Evolutionary conservation across 1,140 invertebrate genomes (phyloP).

Genomic region (Drosophila kepulauana): DNA sequence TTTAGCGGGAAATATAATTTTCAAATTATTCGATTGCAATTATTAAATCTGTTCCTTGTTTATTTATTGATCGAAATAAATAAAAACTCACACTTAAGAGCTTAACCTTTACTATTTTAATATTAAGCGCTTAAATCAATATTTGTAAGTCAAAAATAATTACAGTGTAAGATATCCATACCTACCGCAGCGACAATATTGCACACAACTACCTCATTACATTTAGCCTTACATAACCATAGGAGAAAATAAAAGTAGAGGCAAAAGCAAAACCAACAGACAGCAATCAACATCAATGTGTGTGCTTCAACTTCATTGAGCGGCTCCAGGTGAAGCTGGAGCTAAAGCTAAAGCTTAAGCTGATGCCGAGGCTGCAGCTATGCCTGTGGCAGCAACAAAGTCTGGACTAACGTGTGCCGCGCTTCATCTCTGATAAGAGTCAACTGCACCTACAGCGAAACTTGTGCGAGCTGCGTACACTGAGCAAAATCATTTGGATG

Average conservation of each 20-base stretch:
- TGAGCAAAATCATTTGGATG: conserved; percentile 49
- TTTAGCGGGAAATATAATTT: conserved; percentile 24
- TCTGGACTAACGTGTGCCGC: conserved; percentile 74
- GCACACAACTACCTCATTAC: conserved; percentile 46
- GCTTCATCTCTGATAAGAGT: conserved; percentile 77
- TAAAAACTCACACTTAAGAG: no score
- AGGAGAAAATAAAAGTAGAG: conserved; percentile 41
- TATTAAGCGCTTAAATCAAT: no score
- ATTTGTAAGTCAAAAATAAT: conserved; percentile 21
- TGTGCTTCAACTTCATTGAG: conserved; percentile 46
- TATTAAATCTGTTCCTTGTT: no score
- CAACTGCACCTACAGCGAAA: conserved; percentile 75
- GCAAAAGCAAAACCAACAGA: conserved; percentile 58
- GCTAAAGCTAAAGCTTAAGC: conserved; percentile 2
- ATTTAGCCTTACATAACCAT: conserved; percentile 65
- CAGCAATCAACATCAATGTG: conserved; percentile 68
- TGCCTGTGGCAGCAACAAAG: conserved; percentile 25
- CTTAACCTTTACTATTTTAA: no score
- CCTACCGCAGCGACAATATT: conserved; percentile 69
- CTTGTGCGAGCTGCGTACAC: conserved; percentile 62
- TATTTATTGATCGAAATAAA: no score
- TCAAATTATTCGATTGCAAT: not conserved
- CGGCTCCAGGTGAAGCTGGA: not conserved
- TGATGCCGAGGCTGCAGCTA: not conserved
- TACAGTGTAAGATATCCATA: conserved; percentile 32